Conservation (phyloP, 1,140 invertebrate species). For the Neodiprion virginianus region DNA sequence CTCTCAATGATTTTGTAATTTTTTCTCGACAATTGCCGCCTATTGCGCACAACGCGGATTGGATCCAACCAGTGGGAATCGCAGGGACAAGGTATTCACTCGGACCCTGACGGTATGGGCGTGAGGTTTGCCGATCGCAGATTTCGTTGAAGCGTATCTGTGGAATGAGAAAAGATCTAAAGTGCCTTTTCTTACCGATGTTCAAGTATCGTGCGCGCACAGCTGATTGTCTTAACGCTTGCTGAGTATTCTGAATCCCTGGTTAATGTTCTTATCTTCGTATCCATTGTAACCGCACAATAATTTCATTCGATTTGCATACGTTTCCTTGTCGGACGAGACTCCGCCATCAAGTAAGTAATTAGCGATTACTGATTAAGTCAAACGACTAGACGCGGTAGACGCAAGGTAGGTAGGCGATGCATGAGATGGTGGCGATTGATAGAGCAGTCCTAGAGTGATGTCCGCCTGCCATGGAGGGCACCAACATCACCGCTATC, state of each 20-base stretch:
- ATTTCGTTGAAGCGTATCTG: conserved; percentile 3
- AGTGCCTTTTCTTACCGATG: neutral
- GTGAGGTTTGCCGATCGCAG: neutral
- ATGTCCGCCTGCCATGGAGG: neutral
- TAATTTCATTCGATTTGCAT: conserved; percentile 7
- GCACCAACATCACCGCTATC: conserved; percentile 2
- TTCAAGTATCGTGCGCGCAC: neutral
- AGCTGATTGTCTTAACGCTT: neutral
- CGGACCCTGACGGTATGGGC: neutral
- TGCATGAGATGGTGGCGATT: conserved; percentile 1
- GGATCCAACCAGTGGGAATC: neutral
- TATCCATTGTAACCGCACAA: neutral
- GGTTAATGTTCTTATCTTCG: neutral
- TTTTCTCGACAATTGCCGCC: too few species aligned
- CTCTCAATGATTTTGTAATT: conserved; percentile 2
- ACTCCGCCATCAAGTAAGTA: conserved; percentile 2
- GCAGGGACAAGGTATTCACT: neutral
- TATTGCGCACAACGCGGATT: too few species aligned
- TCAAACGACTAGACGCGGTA: neutral
- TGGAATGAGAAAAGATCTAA: neutral
- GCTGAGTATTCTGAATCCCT: neutral
- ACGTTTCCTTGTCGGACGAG: conserved; percentile 4
- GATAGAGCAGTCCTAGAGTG: neutral
- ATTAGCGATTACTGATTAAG: conserved; percentile 7
- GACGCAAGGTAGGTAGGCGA: neutral